These are phyloP conservation scores for Drosophila demipolita DNA, from an alignment of 2,888 invertebrate species.

Conservation along the genomic window DNA sequence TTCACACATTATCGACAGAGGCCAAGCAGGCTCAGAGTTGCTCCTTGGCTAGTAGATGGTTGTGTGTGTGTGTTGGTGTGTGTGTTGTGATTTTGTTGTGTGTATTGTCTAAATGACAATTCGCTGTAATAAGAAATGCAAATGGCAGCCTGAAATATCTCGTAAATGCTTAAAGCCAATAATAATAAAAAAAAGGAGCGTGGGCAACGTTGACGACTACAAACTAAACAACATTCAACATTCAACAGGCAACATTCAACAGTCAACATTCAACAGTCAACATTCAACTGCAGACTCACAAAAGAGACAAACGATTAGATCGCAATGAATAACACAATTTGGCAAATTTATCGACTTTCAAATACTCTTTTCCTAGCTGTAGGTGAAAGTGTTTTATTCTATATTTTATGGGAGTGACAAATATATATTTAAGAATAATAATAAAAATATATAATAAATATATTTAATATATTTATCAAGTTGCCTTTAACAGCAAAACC, in stretches of 20 bases:
- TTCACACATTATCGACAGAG: constrained; percentile 67
- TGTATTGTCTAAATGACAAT: constrained; percentile 64
- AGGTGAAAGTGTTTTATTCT: not conserved
- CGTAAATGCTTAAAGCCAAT: constrained; percentile 73
- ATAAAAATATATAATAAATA: no score
- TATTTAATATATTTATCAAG: no score
- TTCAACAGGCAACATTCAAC: constrained; percentile 32
- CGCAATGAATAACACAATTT: constrained; percentile 55
- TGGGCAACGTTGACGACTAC: constrained; percentile 54
- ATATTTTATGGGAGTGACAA: not conserved
- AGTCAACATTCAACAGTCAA: constrained; percentile 33
- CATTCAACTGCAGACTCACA: constrained; percentile 13
- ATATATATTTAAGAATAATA: no score
- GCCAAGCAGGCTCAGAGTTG: not conserved
- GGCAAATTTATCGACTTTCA: no score
- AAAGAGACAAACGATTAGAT: constrained; percentile 69
- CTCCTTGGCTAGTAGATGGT: not conserved
- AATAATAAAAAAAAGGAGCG: constrained; percentile 80
- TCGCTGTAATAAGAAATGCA: constrained; percentile 72
- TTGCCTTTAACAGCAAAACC: not conserved
- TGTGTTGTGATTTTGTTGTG: not conserved
- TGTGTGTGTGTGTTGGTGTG: not conserved
- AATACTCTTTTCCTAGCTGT: constrained; percentile 13
- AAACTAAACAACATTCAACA: constrained; percentile 39
- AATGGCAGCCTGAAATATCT: constrained; percentile 66